A percentile compares a stretch with the other conserved stretches of the same genome.
Evolutionary conservation across 2,797 vertebrate species (phyloP).

Genomic region (Phrynocephalus vlangalii): DNA sequence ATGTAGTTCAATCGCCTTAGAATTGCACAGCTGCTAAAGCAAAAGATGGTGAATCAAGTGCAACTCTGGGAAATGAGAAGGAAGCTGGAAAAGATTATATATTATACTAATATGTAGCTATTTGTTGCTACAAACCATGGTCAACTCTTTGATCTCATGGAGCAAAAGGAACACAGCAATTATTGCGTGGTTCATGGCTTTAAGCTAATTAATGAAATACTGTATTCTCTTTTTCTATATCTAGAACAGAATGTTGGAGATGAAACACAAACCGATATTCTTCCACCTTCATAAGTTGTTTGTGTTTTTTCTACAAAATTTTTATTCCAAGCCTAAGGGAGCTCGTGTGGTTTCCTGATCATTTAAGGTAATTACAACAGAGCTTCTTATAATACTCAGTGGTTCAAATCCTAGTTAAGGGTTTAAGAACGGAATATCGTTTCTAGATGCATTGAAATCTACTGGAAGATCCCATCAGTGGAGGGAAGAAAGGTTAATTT

Average conservation of each 20-base stretch:
- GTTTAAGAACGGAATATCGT: neutral
- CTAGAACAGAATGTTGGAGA: neutral
- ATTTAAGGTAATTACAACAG: constrained; percentile 1
- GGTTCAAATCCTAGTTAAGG: neutral
- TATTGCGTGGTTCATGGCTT: neutral
- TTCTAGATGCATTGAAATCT: neutral
- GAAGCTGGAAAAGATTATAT: constrained; percentile 8
- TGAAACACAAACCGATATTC: neutral
- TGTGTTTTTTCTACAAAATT: neutral
- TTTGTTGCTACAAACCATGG: constrained; percentile 30
- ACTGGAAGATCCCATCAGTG: neutral
- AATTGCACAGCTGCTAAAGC: neutral
- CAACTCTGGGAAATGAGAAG: neutral
- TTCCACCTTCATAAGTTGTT: constrained; percentile 6
- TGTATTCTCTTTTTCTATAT: constrained; percentile 8
- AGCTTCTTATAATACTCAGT: constrained; percentile 17
- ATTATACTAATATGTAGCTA: neutral
- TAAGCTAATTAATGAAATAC: constrained; percentile 9
- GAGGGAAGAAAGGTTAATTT: neutral
- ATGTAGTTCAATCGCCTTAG: neutral
- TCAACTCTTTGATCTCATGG: constrained; percentile 16
- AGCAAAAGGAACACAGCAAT: constrained; percentile 31
- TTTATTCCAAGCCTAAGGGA: constrained; percentile 2
- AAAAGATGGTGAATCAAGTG: neutral
- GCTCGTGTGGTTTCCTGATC: constrained; percentile 3